Base-by-base conservation (phyloP, 2,797 vertebrate genomes). In the Coreius guichenoti region DNA sequence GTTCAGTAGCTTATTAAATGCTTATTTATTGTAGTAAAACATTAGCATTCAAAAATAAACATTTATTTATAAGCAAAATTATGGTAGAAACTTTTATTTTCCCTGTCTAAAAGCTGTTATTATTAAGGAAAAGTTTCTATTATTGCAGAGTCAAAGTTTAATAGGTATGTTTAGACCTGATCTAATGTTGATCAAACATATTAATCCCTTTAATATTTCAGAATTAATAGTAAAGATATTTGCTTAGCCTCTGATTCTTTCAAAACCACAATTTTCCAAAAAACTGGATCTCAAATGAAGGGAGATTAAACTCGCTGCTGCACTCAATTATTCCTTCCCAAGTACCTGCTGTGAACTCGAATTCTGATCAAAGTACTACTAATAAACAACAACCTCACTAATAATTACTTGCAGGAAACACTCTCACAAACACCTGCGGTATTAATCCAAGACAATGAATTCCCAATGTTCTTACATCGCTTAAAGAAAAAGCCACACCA, bases 21-120 rank as follows among this genome's bases (percentile, higher is more conserved):
- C 47, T 43, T 43, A 83, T 83, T 83, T 76, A 83, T 76, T 83
- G n/a, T 21, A 51, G 16, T 39, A 43, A 36, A 75, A 76, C 21
- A 56, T 2, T 56, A 7, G 23, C 13, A 39, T 58, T 77, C 4
- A 58, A 54, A 58, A 26, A 79, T 78, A 78, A 19, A 36, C 17
- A n/a, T 43, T 36, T 61, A 17, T 39, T 61, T 61, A 26, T 79
- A 54, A 26, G 47, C 14, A 69, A 33, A 80, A 69, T 54, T 54
- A 56, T 39, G 23, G 31, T 70, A 39, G 5, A 56, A 56, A 43
- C 47, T 4, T 82, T 43, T 8, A 39, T 54, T 33, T 75, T 39
- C 33, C 13, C n/a, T 17, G 36, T 23, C 13, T 75, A 49, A 39
- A 67, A n/a, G 3, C 2, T 76, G 11, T 19, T 61, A 31, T 33